Conservation (phyloP, 2,888 invertebrate species). For the Melanargia galathea region DNA sequence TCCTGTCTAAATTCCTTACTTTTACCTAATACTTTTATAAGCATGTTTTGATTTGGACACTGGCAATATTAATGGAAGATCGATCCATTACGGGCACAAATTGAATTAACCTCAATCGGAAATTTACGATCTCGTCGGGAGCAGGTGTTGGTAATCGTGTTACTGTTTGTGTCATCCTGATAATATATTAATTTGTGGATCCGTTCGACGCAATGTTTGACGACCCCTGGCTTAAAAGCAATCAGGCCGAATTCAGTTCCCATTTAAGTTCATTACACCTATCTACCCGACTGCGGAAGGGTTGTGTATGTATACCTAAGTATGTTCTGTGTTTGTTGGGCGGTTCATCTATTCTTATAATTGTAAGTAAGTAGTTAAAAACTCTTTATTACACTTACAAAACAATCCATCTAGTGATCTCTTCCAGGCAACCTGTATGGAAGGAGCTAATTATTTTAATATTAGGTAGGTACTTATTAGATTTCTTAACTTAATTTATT, state of each 20-base stretch:
- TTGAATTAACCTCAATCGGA: constrained; percentile 36
- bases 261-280: background rate
- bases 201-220: background rate
- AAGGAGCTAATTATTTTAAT: too few relatives aligned
- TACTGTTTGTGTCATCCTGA: constrained; percentile 25
- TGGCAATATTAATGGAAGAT: constrained; percentile 21
- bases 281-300: too few relatives aligned
- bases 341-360: too few relatives aligned
- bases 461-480: too few relatives aligned
- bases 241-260: background rate
- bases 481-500: background rate
- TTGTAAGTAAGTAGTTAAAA: too few relatives aligned
- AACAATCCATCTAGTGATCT: too few relatives aligned
- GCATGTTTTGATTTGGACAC: constrained; percentile 8
- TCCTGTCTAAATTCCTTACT: background rate
- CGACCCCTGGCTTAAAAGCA: constrained; percentile 3
- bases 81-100: constrained; percentile 28
- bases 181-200: constrained; percentile 28
- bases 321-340: too few relatives aligned
- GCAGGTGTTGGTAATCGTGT: constrained; percentile 32
- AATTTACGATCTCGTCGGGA: constrained; percentile 32
- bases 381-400: too few relatives aligned
- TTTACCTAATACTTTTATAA: background rate
- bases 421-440: too few relatives aligned
- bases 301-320: background rate